Evolutionary conservation across 2,888 invertebrate genomes (phyloP), one percentile per base, ranked within the genome.

Genomic region (Sicus ferrugineus): DNA sequence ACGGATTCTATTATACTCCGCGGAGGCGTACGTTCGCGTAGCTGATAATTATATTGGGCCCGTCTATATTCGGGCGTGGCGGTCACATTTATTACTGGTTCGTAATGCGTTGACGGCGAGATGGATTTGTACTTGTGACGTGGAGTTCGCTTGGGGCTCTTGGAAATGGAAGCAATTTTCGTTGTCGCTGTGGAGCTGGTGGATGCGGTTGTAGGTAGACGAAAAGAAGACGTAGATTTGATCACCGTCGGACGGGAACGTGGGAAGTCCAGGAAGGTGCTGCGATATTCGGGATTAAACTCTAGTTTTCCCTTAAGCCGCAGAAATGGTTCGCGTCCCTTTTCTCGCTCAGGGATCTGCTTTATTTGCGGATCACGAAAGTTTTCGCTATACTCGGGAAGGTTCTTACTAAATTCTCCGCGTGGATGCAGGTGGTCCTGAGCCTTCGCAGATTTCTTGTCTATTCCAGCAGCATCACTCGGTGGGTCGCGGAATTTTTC

Each of bases 271-370:
- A 81, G 72, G 70, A 82, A 86, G 26, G 80, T 83, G 62, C 83
- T 84, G 34, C 82, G 78, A 71, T 85, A 85, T 72, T 85, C 86
- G 0, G 85, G 84, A 77, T 84, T 83, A 73, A 85, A 86, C 75
- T 85, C 85, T 68, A 83, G 79, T 73, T 83, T 84, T n/a, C 85
- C 85, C 61, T 80, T 81, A 11, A 85, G 77, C 0, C 81, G 80
- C n/a, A 86, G 74, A 28, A 79, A 83, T 2, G 85, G 81, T 52
- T 84, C 83, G 0, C 83, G 79, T 26, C 82, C 80, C 74, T 84
- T 86, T 9, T 82, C 83, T 9, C 81, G 79, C 73, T 85, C 85
- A n/a, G 86, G 85, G 74, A 82, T 78, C 54, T 81, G 78, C 64
- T 79, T 84, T 14, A 84, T 76, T 21, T 85, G 78, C 1, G 85